Base-by-base conservation (phyloP, 1,140 invertebrate species). In the Cepaea nemoralis region DNA sequence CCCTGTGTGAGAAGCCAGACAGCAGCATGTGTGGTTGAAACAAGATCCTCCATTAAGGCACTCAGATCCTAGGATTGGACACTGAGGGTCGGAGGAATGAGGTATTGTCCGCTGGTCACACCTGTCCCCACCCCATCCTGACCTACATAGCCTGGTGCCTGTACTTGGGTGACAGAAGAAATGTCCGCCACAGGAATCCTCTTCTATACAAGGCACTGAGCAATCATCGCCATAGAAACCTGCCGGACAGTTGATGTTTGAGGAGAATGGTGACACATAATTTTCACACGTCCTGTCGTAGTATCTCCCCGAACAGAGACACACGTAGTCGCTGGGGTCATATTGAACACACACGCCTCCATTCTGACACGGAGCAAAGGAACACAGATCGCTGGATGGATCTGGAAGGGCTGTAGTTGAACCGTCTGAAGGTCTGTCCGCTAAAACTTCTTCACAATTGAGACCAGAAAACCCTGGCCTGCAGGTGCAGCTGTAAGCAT, bases 21-120 rank as follows among this genome's bases (percentile, higher is more conserved):
- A 86, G 45, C 83, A 83, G 67, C 83, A 83, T 0, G 76, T 40
- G 0, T 74, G 66, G 37, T 84, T 82, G 48, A 82, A 84, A 35
- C 85, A 86, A n/a, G 75, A 39, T 16, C 85, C 85, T 22, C 39
- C 70, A 77, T 86, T 81, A 5, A 66, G 16, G 78, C 85, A 86
- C 0, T 37, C 27, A 33, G 55, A 31, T 8, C 77, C 81, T 12
- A 16, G 5, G 2, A 45, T 37, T 27, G 81, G 83, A 55, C 83
- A 86, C 12, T 83, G 67, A 1, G 83, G 83, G 66, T 86, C 83
- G 0, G n/a, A 37, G 1, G 78, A 67, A 1, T 66, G 76, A n/a
- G 67, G 69, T 3, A 84, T 39, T 0, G 69, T 71, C 0, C 80
- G 31, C 19, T 31, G 24, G 27, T 81, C 50, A 55, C 85, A 86